These are phyloP conservation scores for Anodontia alba DNA, from an alignment of 2,888 invertebrate species.

Conservation along the genomic window DNA sequence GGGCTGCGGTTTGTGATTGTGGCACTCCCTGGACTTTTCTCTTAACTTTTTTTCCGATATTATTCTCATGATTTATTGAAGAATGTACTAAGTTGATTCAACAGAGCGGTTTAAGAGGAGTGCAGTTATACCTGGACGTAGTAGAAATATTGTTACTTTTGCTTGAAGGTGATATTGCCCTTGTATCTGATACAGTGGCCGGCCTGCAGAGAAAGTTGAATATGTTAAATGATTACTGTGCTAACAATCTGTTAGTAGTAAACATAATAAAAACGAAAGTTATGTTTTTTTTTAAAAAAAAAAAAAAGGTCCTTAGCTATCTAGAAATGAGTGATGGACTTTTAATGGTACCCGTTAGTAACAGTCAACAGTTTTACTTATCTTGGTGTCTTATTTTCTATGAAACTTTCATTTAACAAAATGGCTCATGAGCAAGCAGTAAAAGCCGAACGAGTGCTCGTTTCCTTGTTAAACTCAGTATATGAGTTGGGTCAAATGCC, in stretches of 20 bases:
- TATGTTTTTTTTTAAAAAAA: slow-evolving; percentile 31
- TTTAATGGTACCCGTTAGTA: slow-evolving; percentile 6
- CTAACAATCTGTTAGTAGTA: slow-evolving; percentile 29
- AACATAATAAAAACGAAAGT: slow-evolving; percentile 46
- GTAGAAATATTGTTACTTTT: slow-evolving; percentile 31
- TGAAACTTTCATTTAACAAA: slow-evolving; percentile 3
- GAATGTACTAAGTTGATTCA: not conserved
- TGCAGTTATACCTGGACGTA: slow-evolving; percentile 8
- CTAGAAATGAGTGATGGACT: slow-evolving; percentile 40
- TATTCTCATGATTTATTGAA: slow-evolving; percentile 31
- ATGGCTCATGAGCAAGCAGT: too few species aligned
- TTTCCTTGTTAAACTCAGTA: not conserved
- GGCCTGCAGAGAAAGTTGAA: slow-evolving; percentile 44
- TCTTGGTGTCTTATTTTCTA: slow-evolving; percentile 30
- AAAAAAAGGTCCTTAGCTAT: slow-evolving; percentile 43
- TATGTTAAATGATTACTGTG: not conserved
- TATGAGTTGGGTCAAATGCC: not conserved
- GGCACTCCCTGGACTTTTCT: too few species aligned
- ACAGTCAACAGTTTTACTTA: slow-evolving; percentile 33
- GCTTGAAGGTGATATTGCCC: slow-evolving; percentile 50
- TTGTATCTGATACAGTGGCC: slow-evolving; percentile 36
- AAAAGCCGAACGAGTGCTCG: not conserved
- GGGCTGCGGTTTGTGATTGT: too few species aligned
- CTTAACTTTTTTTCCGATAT: slow-evolving; percentile 26
- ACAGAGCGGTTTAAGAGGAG: slow-evolving; percentile 15